Evolutionary conservation across 2,113 vertebrate species (phyloP), one percentile per base, ranked within the genome.

Genomic region (Lamprologus tigripictilis): DNA sequence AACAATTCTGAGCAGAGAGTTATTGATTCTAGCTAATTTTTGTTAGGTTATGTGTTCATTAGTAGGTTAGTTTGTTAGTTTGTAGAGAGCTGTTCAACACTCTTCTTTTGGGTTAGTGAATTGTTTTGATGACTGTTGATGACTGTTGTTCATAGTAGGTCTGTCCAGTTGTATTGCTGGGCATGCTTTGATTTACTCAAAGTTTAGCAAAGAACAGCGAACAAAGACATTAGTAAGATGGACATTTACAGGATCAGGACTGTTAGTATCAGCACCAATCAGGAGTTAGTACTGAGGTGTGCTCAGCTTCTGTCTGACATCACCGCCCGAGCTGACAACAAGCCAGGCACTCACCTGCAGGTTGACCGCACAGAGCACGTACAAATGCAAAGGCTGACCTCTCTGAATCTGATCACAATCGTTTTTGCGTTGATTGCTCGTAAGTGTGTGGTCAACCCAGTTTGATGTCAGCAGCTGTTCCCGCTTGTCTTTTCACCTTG

Each of bases 41-140:
- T 42, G 91, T 94, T 93, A 93, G 89, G 45, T 84, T 55, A 91
- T 94, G 92, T 92, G 91, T 93, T 90, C 61, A 92, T 95, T 96
- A 96, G 95, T 96, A 8, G 84, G 95, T 96, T 96, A 95, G 95
- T 95, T 82, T 86, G 94, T 96, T 95, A 95, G 95, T 95, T 88
- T 90, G 81, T 57, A 84, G 76, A 79, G 89, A 93, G 92, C 92
- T 58, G 8, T 26, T 37, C 2, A 16, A 73, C 90, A 86, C 83
- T 83, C 66, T 47, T 63, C 17, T 68, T 78, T 78, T 78, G 8
- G 35, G 94, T 96, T 94, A 95, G 94, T 93, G 90, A 61, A 23
- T 58, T 31, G 26, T 51, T 49, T 78, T 78, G 45, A 31, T 78
- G 58, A 31, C 8, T 28, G 45, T 68, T 87, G 35, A 28, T 13